Evolutionary conservation across 2,113 vertebrate genomes (phyloP).

Genomic region (Gambusia holbrooki): DNA sequence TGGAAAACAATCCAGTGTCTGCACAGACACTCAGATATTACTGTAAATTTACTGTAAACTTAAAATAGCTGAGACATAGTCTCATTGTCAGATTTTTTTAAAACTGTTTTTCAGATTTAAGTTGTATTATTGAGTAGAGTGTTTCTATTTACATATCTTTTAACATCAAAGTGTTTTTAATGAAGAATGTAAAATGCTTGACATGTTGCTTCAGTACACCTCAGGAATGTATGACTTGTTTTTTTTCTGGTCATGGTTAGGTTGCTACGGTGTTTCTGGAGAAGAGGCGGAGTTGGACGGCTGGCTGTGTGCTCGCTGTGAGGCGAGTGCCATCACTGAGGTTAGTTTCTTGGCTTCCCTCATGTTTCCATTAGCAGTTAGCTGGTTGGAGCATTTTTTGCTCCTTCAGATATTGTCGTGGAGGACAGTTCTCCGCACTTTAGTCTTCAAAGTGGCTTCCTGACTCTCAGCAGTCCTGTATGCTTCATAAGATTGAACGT

Average conservation of each 20-base stretch:
- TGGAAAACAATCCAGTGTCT: not conserved
- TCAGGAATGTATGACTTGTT: not conserved
- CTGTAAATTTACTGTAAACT: too few species aligned
- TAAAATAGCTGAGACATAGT: too few species aligned
- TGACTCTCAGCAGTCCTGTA: not conserved
- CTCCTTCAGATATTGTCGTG: too few species aligned
- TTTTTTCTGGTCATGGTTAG: constrained; percentile 64
- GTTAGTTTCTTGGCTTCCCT: constrained; percentile 71
- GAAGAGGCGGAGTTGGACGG: constrained; percentile 83
- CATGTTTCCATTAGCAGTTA: too few species aligned
- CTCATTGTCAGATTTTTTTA: too few species aligned
- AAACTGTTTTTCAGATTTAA: too few species aligned
- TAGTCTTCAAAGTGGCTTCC: too few species aligned
- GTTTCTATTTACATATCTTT: not conserved
- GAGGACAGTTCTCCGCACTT: too few species aligned
- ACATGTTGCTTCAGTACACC: not conserved
- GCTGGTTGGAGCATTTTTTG: too few species aligned
- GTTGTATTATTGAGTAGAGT: too few species aligned
- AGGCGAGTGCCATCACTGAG: constrained; percentile 89
- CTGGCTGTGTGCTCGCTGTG: constrained; percentile 93
- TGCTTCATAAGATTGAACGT: not conserved
- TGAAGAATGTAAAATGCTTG: not conserved
- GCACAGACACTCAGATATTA: not conserved
- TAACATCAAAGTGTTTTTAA: not conserved
- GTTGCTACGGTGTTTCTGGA: constrained; percentile 90